These are phyloP conservation scores for Cantharis lateralis DNA, from an alignment of 2,888 invertebrate species.

Conservation along the genomic window DNA sequence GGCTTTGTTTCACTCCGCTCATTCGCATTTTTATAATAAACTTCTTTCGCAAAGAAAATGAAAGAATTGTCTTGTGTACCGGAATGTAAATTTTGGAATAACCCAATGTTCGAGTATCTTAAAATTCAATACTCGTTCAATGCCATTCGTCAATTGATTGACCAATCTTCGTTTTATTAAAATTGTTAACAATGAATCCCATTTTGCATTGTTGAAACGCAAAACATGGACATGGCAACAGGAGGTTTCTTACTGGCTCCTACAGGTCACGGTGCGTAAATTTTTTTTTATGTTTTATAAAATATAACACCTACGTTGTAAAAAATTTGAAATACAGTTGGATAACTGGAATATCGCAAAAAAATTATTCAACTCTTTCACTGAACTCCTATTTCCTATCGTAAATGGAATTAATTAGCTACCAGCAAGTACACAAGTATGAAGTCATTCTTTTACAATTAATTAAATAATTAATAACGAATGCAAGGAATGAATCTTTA, in stretches of 20 bases:
- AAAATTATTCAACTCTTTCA: not conserved
- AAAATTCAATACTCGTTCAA: not conserved
- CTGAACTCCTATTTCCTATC: not conserved
- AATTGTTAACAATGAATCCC: not conserved
- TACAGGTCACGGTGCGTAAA: not conserved
- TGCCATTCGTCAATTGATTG: not conserved
- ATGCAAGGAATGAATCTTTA: not conserved
- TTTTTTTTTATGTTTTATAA: not conserved
- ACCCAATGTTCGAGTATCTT: not conserved
- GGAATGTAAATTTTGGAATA: too few relatives aligned
- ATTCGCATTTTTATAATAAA: not conserved
- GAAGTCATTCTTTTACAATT: not conserved
- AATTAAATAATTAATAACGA: not conserved
- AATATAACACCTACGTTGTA: not conserved
- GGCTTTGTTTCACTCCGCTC: not conserved
- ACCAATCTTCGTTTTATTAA: not conserved
- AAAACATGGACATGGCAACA: not conserved
- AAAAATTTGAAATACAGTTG: not conserved
- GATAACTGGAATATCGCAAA: not conserved
- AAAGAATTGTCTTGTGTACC: too few relatives aligned
- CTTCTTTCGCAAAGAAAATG: not conserved
- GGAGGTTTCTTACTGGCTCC: not conserved
- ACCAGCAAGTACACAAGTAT: not conserved
- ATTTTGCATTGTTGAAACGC: not conserved
- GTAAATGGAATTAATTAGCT: not conserved